A percentile compares a stretch with the other conserved stretches of the same genome.
These are phyloP conservation scores for Halcyon leucocephala DNA, from an alignment of 2,797 vertebrate species.

Conservation along the genomic window DNA sequence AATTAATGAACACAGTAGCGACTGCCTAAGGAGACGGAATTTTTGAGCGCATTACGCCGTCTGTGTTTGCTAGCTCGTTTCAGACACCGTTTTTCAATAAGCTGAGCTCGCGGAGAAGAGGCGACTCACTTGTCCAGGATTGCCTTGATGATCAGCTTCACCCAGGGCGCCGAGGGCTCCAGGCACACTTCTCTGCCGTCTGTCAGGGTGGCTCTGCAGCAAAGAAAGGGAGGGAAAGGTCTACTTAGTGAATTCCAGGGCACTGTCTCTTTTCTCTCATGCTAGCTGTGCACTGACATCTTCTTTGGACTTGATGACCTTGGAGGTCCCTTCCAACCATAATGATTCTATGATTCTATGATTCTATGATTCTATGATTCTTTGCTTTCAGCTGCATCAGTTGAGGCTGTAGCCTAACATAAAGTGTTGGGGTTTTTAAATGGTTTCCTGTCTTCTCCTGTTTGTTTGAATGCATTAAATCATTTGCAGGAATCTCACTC, in stretches of 20 bases:
- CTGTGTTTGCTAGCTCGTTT: rapidly evolving
- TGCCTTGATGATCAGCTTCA: constrained; percentile 64
- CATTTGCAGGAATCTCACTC: background rate
- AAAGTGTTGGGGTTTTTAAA: background rate
- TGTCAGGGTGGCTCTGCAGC: constrained; percentile 65
- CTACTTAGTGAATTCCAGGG: background rate
- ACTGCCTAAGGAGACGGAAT: background rate
- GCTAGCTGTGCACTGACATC: rapidly evolving
- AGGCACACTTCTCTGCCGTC: constrained; percentile 66
- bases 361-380: too few species aligned
- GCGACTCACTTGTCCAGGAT: constrained; percentile 70
- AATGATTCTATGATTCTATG: too few species aligned
- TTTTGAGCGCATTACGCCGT: rapidly evolving
- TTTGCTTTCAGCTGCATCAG: background rate
- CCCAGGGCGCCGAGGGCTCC: constrained; percentile 64
- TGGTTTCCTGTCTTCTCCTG: background rate
- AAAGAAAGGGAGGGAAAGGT: background rate
- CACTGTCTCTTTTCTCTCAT: background rate
- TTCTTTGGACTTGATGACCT: too few species aligned
- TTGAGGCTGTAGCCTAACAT: background rate
- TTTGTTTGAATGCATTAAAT: background rate
- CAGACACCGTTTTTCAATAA: rapidly evolving
- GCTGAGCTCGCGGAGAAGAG: background rate
- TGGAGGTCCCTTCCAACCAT: too few species aligned
- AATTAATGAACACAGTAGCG: background rate